Conservation (phyloP, 1,140 invertebrate species). For the Glomeris maerens region DNA sequence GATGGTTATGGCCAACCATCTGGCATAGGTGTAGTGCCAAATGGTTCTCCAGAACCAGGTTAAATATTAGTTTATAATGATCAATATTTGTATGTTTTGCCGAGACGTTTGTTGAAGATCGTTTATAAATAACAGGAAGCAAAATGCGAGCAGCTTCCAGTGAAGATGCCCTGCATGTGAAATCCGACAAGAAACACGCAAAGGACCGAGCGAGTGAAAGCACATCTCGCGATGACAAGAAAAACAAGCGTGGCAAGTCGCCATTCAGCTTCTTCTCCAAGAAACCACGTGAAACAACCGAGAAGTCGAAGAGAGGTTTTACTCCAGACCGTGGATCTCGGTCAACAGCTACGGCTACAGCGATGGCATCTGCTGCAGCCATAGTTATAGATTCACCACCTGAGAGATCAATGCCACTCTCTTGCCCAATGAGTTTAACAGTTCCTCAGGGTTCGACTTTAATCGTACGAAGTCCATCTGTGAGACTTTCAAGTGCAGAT, state of each 20-base stretch:
- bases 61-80: conserved; percentile 1
- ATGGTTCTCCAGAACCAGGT: conserved; percentile 21
- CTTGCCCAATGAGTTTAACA: conserved; percentile 10
- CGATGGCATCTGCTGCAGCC: no score
- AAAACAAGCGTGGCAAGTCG: conserved; percentile 68
- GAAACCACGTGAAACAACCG: conserved; percentile 49
- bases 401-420: conserved; percentile 28
- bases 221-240: no score
- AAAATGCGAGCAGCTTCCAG: conserved; percentile 55
- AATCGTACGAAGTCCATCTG: conserved; percentile 30
- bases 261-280: conserved; percentile 77
- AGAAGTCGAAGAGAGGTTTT: conserved; percentile 47
- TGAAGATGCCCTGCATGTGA: conserved; percentile 46
- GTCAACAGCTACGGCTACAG: conserved; percentile 24
- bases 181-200: conserved; percentile 23
- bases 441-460: background rate
- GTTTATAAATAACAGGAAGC: conserved; percentile 22
- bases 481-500: conserved; percentile 34
- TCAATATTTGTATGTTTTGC: background rate
- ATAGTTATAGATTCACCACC: conserved; percentile 16
- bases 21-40: conserved; percentile 10
- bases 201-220: conserved; percentile 42
- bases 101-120: background rate
- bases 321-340: conserved; percentile 44
- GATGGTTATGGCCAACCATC: conserved; percentile 15